Evolutionary conservation across 1,140 invertebrate genomes (phyloP), one percentile per base, ranked within the genome.

Genomic region (Pseudoatta argentina): DNA sequence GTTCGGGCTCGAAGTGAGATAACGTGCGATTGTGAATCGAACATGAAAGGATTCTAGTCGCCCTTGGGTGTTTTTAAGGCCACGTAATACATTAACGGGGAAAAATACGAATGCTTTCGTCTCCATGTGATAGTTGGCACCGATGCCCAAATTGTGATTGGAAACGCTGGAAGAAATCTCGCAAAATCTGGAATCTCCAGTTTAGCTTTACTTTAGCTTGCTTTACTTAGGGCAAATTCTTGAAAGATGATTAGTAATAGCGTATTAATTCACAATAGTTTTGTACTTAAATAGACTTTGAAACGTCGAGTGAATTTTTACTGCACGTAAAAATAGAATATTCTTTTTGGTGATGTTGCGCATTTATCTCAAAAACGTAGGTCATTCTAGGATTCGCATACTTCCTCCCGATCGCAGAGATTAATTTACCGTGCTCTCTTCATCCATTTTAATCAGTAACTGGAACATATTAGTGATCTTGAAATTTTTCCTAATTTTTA

Each of bases 41-140:
- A 51, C 4, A 79, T 18, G 51, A 61, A 78, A 86, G 82, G 66
- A 88, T 83, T 91, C 88, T 91, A 91, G 90, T 91, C 90, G 86
- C 61, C 89, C 77, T 86, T 61, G 73, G 81, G 64, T 61, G 69
- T 75, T 89, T 67, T 57, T 39, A 85, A 66, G 77, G 77, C 81
- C 82, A 82, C 53, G 77, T 88, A 30, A 73, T 39, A 53, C 18
- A 14, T 51, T 69, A 51, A 48, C 39, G 66, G 73, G 75, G 55
- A 66, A 88, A 72, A 88, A 72, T 34, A 71, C 39, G 48, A 51
- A 82, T 61, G 76, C 67, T 83, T 59, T 78, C 44, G 44, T 85
- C 81, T 85, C 16, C 63, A 55, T 89, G 88, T 79, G 88, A 88
- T 88, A 85, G 88, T 77, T 59, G 55, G 59, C 69, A 53, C 24